Evolutionary conservation across 2,113 vertebrate genomes (phyloP).

Genomic region (Callorhinus ursinus): DNA sequence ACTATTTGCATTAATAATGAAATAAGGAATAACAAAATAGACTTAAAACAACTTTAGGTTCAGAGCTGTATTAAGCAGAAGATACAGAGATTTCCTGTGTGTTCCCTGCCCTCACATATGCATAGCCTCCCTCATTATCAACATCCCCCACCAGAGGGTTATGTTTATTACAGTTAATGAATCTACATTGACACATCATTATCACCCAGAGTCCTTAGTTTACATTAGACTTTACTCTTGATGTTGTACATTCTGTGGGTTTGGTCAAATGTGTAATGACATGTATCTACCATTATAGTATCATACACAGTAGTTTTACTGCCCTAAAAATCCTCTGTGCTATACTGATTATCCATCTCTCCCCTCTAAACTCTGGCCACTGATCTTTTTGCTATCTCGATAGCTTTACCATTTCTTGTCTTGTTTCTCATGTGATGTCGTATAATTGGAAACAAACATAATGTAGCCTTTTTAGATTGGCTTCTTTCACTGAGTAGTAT

Average conservation of each 20-base stretch:
- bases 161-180: neutral
- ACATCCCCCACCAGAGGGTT: neutral
- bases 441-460: neutral
- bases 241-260: neutral
- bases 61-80: neutral
- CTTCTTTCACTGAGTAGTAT: neutral
- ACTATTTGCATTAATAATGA: neutral
- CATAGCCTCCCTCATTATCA: neutral
- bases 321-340: neutral
- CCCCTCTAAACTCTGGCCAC: neutral
- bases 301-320: neutral
- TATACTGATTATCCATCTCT: neutral
- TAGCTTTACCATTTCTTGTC: neutral
- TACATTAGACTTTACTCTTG: neutral
- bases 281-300: neutral
- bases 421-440: neutral
- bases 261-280: neutral
- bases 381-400: neutral
- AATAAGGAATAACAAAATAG: neutral
- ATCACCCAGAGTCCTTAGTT: neutral
- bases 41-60: neutral
- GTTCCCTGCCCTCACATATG: neutral
- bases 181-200: neutral
- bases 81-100: neutral
- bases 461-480: neutral